Base-by-base conservation (phyloP, 2,888 invertebrate species). In the Hipparchia sbordonii region DNA sequence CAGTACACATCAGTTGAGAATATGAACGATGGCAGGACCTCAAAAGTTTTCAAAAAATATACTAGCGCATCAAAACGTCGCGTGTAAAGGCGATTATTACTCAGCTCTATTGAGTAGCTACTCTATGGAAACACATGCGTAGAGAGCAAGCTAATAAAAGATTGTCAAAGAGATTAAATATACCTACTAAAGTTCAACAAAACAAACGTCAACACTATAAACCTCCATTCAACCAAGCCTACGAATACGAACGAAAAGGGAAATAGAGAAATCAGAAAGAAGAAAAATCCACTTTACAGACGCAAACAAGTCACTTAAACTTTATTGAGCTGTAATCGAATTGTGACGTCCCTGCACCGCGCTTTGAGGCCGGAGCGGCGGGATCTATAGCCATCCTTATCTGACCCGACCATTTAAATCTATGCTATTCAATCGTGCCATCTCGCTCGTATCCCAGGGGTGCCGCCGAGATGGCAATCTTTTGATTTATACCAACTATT, bases 401-500 rank as follows among this genome's bases (percentile, higher is more conserved):
- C 93, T 91, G 88, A 89, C 92, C 89, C 89, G 86, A 84, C 90
- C 88, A 92, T 93, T 93, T 93, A 93, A 93, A 91, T 93, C 93
- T 92, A 93, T 93, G 93, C 93, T 90, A 89, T 93, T 93, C 93
- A 93, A 93, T 93, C 91, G 89, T 93, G 92, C 90, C 89, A 85
- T 93, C 93, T 93, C 93, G 85, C 92, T 93, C 91, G 89, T 85
- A 83, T 93, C 93, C 91, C 93, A 90, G 91, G 93, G 93, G 93
- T 92, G 92, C 92, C 88, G 89, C 85, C 85, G 89, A 92, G 93
- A 93, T 93, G 92, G 93, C 92, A 92, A 93, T 93, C 93, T 93
- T 93, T 93, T 93, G 93, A 93, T 93, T 93, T 93, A 93, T 93
- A 92, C 91, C 92, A 92, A 93, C 93, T 93, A 93, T 93, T 93